Conservation (phyloP, 1,140 invertebrate species). For the Brachionus rubens region DNA sequence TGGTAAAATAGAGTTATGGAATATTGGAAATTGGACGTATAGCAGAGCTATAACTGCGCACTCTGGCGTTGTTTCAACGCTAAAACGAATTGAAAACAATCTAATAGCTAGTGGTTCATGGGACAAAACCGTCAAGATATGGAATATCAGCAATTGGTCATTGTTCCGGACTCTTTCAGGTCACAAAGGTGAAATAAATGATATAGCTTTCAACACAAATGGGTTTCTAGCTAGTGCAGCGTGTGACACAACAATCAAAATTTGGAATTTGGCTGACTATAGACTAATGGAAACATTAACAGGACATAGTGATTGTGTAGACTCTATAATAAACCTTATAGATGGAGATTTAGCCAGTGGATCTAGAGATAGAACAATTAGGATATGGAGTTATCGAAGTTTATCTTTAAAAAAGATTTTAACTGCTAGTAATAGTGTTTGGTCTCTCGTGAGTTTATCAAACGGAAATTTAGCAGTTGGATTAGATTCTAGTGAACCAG, state of each 20-base stretch:
- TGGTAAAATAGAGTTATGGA: no score
- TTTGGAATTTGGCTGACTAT: background rate
- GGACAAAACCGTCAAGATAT: background rate
- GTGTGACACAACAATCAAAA: background rate
- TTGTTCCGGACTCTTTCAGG: background rate
- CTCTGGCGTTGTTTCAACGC: no score
- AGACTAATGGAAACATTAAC: background rate
- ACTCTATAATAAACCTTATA: background rate
- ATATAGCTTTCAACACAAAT: background rate
- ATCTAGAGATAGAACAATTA: background rate
- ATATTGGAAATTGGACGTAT: no score
- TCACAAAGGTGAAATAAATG: background rate
- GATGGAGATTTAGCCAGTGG: slow-evolving; percentile 10
- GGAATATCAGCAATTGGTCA: background rate
- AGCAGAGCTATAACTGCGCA: no score
- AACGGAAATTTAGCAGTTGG: no score
- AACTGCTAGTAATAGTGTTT: background rate
- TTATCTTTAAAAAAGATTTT: background rate
- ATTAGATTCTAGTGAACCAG: no score
- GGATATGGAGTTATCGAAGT: background rate
- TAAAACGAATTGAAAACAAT: no score
- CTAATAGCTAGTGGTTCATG: background rate
- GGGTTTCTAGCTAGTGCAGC: background rate
- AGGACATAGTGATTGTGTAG: background rate
- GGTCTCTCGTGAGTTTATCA: background rate